Evolutionary conservation across 2,888 invertebrate genomes (phyloP), one percentile per base, ranked within the genome.

Genomic region (Hemicrepidius hirtus): DNA sequence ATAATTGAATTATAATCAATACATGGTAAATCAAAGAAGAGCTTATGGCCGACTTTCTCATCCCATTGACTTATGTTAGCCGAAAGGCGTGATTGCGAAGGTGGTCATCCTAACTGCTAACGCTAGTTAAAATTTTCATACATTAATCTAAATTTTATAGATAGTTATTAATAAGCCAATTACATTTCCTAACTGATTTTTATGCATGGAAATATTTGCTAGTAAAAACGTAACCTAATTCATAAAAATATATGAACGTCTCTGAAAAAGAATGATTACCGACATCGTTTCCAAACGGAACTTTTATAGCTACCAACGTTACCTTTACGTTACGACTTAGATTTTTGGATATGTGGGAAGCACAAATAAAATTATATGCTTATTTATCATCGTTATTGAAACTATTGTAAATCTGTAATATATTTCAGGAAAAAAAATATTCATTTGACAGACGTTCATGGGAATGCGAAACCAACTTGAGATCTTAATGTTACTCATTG

Each of bases 331-430:
- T 62, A 44, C 44, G 28, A 62, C 4, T 60, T 10, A 44, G 3
- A 21, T 37, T 37, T 20, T 46, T 12, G 46, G 32, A 44, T 62
- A 62, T 44, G 6, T 40, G 13, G 55, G 32, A 66, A 40, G 28
- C 55, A 55, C 49, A 40, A 46, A 50, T 32, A 40, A 24, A 53
- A 55, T 66, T 66, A 55, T 28, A 13, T 16, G 13, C 13, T 57
- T 21, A 65, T 65, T 66, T 66, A 66, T 66, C 55, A 66, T 66
- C 18, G 13, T 13, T 55, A 37, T 65, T 57, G 66, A 3, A 16
- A 44, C 40, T 55, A 55, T 66, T 55, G 50, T 49, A 53, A 7
- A 9, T 18, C 28, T 28, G 55, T 18, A 16, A 24, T 13, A 41
- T 62, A 28, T 62, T 62, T 46, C 46, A 46, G 16, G 28, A 62